Evolutionary conservation across 2,888 invertebrate genomes (phyloP).

Genomic region (Metallyticus violacea): DNA sequence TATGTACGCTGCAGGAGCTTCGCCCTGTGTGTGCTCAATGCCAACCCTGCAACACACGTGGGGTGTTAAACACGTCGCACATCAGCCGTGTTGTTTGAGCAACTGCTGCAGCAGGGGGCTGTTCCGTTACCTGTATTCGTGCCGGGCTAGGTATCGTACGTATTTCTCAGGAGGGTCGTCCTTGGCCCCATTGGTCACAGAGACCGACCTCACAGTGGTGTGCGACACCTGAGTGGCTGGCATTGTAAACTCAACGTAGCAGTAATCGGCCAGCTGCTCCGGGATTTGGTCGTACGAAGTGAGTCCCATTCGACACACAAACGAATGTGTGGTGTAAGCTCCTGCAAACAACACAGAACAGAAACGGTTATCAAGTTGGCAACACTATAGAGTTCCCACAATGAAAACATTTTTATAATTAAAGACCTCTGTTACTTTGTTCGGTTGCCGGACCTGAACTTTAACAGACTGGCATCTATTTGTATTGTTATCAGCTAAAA

Average conservation of each 20-base stretch:
- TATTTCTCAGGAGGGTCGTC: slow-evolving; percentile 96
- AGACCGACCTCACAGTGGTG: slow-evolving; percentile 92
- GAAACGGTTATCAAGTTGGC: too few species aligned
- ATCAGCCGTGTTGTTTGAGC: too few species aligned
- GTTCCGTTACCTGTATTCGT: slow-evolving; percentile 86
- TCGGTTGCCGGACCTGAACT: too few species aligned
- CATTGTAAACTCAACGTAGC: slow-evolving; percentile 97
- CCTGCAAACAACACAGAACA: slow-evolving; percentile 56
- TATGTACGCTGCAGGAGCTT: slow-evolving; percentile 65
- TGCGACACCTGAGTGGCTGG: slow-evolving; percentile 93
- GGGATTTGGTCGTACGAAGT: slow-evolving; percentile 98
- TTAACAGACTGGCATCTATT: too few species aligned
- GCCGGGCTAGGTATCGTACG: slow-evolving; percentile 92
- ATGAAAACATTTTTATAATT: too few species aligned
- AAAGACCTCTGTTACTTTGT: too few species aligned
- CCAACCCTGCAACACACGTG: slow-evolving; percentile 62
- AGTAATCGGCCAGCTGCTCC: slow-evolving; percentile 82
- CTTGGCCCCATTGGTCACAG: slow-evolving; percentile 79
- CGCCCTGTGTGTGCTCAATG: slow-evolving; percentile 81
- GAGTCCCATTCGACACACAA: slow-evolving; percentile 90
- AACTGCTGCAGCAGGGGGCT: too few species aligned
- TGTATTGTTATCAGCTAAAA: too few species aligned
- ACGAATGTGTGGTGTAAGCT: slow-evolving; percentile 95
- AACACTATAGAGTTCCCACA: too few species aligned
- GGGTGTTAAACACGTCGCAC: background rate